phyloP scores from a whole-genome alignment of 2,888 invertebrate species.

The Megamerina dolium region DNA sequence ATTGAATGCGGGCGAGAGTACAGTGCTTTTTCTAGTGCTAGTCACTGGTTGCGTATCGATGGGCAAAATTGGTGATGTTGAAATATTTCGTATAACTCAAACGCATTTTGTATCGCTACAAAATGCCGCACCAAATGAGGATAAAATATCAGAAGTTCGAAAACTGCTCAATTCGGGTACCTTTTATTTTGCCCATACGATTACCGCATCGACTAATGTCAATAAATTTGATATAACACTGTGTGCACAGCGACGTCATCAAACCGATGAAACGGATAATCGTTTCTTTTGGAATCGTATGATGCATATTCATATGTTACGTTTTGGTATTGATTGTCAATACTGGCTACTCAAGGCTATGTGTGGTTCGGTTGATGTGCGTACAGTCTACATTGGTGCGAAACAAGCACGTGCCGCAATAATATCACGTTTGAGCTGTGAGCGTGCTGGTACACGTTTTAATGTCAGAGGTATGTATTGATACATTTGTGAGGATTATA shows the following conservation, averaged over 20 bases:
- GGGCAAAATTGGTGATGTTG: conserved; percentile 90
- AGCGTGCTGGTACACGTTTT: conserved; percentile 95
- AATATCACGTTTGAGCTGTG: conserved; percentile 92
- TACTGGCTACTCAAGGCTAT: conserved; percentile 92
- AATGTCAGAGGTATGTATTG: conserved; percentile 70
- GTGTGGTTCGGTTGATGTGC: conserved; percentile 96
- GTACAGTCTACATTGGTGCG: conserved; percentile 96
- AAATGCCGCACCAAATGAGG: conserved; percentile 59
- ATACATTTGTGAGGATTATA: too few relatives aligned
- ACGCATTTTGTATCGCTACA: conserved; percentile 85
- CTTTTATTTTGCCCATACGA: conserved; percentile 80
- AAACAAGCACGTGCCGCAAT: conserved; percentile 92
- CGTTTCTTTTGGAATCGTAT: conserved; percentile 99
- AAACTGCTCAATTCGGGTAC: conserved; percentile 96
- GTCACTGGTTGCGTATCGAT: conserved; percentile 95
- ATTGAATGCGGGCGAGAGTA: conserved; percentile 75
- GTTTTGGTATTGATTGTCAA: conserved; percentile 84
- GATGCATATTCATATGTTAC: conserved; percentile 85
- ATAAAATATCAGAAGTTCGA: conserved; percentile 61
- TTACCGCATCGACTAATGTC: conserved; percentile 26
- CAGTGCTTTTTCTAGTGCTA: conserved; percentile 81
- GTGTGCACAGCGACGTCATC: conserved; percentile 83
- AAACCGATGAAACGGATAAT: conserved; percentile 79
- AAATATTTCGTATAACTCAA: conserved; percentile 91
- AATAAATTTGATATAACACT: conserved; percentile 83